These are phyloP conservation scores for Euura saliciscinereae DNA, from an alignment of 1,140 invertebrate species.

Conservation along the genomic window DNA sequence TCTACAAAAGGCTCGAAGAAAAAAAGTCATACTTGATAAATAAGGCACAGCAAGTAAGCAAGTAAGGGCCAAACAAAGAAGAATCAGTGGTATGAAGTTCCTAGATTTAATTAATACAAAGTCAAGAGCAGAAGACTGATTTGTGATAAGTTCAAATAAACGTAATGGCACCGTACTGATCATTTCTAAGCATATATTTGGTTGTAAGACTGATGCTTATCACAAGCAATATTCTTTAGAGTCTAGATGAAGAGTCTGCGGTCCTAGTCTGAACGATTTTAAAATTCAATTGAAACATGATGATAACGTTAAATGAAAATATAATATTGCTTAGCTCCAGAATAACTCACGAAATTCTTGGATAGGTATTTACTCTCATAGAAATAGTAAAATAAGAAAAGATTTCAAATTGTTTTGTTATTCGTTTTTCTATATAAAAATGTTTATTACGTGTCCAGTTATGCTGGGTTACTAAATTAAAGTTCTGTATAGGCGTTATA, in stretches of 20 bases:
- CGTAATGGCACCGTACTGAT: background rate
- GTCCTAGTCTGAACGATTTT: too few species aligned
- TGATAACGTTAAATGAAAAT: too few species aligned
- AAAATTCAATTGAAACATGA: too few species aligned
- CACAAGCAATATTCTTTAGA: background rate
- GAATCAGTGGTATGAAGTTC: background rate
- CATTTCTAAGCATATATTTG: background rate
- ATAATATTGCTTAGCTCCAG: too few species aligned
- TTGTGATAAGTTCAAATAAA: background rate
- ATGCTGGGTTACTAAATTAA: background rate
- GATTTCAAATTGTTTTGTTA: background rate
- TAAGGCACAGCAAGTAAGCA: background rate
- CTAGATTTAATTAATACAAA: background rate
- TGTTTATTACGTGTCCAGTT: background rate
- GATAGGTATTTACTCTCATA: too few species aligned
- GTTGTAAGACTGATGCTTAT: background rate
- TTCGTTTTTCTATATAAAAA: background rate
- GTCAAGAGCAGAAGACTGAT: background rate
- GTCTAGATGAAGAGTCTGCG: background rate
- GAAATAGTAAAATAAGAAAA: too few species aligned
- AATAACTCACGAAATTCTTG: too few species aligned
- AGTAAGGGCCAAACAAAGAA: background rate
- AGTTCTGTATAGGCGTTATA: background rate
- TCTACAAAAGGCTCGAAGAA: background rate
- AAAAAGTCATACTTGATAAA: background rate